These are phyloP conservation scores for Strigops habroptila DNA, from an alignment of 2,113 vertebrate species.

Conservation along the genomic window DNA sequence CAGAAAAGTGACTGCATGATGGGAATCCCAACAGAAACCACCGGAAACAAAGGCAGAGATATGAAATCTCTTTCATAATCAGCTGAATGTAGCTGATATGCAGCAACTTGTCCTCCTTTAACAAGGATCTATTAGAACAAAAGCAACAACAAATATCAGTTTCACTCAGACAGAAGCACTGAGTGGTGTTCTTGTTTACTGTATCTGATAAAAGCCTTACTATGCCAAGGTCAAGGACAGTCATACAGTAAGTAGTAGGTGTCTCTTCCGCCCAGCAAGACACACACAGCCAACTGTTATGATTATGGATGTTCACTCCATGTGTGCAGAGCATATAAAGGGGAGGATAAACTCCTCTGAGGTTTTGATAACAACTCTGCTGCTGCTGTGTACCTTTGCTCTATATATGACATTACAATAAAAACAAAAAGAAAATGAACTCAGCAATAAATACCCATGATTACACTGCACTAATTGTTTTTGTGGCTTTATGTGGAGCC, in stretches of 20 bases:
- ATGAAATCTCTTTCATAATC: neutral
- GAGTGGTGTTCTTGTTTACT: neutral
- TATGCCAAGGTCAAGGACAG: neutral
- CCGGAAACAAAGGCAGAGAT: neutral
- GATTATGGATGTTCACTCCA: neutral
- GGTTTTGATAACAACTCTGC: neutral
- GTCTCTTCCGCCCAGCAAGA: neutral
- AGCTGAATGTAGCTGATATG: neutral
- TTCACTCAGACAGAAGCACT: neutral
- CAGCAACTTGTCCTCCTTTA: neutral
- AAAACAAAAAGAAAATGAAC: constrained; percentile 11
- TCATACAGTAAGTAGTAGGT: neutral
- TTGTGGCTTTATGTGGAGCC: neutral
- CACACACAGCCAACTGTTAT: neutral
- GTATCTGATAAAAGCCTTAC: neutral
- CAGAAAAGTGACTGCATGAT: neutral
- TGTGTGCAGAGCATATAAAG: neutral
- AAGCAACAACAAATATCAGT: neutral
- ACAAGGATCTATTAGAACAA: neutral
- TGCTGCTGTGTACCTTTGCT: neutral
- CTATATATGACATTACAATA: neutral
- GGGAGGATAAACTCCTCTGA: neutral
- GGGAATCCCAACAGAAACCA: constrained; percentile 43
- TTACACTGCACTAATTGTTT: constrained; percentile 19
- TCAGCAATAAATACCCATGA: neutral